Percentiles rank a stretch among this genome's conserved stretches.
phyloP scores from a whole-genome alignment of 2,797 vertebrate genomes.

The Siniperca scherzeri region DNA sequence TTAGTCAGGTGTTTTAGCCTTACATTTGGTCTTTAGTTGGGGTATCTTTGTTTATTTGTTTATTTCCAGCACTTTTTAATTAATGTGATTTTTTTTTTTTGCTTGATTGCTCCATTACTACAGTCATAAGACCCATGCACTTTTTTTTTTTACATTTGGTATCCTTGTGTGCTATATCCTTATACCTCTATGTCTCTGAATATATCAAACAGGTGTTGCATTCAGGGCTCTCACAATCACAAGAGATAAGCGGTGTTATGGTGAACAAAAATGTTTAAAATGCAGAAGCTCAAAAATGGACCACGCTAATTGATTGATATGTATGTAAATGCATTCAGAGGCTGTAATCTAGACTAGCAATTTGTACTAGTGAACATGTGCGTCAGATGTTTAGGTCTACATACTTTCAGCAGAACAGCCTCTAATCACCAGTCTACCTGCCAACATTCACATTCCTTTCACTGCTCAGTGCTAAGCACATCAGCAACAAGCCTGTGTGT shows the following conservation, averaged over 20 bases:
- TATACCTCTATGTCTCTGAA: neutral
- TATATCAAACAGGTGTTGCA: neutral
- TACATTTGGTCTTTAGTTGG: neutral
- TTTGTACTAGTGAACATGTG: slow-evolving; percentile 2
- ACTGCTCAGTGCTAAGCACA: slow-evolving; percentile 41
- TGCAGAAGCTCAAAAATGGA: slow-evolving; percentile 12
- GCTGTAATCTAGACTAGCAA: slow-evolving; percentile 4
- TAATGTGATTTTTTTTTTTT: neutral
- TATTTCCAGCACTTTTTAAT: neutral
- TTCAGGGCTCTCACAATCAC: neutral
- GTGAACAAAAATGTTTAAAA: slow-evolving; percentile 16
- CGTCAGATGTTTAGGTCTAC: slow-evolving; percentile 23
- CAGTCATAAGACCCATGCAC: neutral
- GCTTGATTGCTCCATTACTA: neutral
- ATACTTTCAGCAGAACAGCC: slow-evolving; percentile 34
- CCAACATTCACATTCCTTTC: slow-evolving; percentile 54
- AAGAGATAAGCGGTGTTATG: neutral
- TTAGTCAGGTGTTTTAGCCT: neutral
- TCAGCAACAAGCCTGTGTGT: slow-evolving; percentile 41
- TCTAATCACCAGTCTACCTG: slow-evolving; percentile 49
- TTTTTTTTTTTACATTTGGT: neutral
- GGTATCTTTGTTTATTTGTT: neutral
- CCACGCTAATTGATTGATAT: slow-evolving; percentile 1
- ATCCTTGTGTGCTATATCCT: neutral
- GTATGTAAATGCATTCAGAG: slow-evolving; percentile 27